phyloP scores from a whole-genome alignment of 2,113 vertebrate genomes.

The Xiphophorus couchianus region DNA sequence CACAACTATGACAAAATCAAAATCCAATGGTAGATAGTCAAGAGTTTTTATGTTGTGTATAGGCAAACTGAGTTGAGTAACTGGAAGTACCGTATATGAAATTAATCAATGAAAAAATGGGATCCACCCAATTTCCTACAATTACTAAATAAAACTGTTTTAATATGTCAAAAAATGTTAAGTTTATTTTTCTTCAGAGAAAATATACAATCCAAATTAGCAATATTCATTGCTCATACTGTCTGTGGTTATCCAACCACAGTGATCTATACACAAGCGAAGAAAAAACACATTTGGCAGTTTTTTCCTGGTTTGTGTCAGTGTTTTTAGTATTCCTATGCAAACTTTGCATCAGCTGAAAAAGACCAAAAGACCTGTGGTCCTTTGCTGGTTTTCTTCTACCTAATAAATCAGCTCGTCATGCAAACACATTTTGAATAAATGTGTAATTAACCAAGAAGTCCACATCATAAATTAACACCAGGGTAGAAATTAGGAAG shows the following conservation, averaged over 20 bases:
- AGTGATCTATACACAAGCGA: background rate
- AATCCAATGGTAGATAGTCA: no score
- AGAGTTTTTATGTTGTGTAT: no score
- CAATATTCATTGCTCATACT: background rate
- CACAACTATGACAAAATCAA: no score
- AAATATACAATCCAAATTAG: no score
- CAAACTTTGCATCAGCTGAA: constrained; percentile 43
- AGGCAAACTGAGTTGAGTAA: no score
- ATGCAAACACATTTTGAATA: constrained; percentile 46
- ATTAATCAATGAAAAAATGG: no score
- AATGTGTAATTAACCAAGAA: constrained; percentile 57
- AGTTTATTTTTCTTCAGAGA: no score
- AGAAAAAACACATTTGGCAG: constrained; percentile 39
- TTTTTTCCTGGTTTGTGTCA: constrained; percentile 59
- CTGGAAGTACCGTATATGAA: no score
- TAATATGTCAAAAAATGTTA: no score
- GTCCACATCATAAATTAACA: constrained; percentile 52
- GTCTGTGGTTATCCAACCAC: background rate
- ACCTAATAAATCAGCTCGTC: constrained; percentile 55
- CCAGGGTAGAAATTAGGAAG: constrained; percentile 38
- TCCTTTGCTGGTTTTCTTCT: constrained; percentile 26
- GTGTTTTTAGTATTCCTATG: constrained; percentile 22
- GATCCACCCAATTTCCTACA: no score
- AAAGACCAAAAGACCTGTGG: constrained; percentile 45
- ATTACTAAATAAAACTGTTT: no score